phyloP scores from a whole-genome alignment of 30 jellyfish, hydroid and myxozoan species.

The Chrysaora quinquecirrha region DNA sequence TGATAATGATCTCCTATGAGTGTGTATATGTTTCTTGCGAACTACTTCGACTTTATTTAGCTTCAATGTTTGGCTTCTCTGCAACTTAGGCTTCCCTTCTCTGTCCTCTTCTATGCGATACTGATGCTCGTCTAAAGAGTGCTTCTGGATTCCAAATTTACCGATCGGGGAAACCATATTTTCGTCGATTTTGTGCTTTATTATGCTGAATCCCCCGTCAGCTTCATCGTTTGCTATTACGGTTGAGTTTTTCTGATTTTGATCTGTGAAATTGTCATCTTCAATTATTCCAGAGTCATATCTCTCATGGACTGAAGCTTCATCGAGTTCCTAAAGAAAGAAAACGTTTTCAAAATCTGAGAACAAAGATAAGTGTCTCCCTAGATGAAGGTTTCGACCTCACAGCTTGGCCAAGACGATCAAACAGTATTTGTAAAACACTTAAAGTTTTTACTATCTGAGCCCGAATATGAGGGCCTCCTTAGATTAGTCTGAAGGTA shows the following conservation, averaged over 20 bases:
- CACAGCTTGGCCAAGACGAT: no score
- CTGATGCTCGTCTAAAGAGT: neutral
- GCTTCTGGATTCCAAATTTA: neutral
- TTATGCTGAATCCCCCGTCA: neutral
- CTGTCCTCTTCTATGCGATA: neutral
- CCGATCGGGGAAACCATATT: neutral
- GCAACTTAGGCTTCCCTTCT: neutral
- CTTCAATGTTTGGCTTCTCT: constrained; percentile 38
- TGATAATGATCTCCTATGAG: constrained; percentile 42
- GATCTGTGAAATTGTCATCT: constrained; percentile 11
- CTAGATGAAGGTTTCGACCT: no score
- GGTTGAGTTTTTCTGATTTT: neutral
- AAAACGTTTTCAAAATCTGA: neutral
- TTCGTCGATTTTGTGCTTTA: neutral
- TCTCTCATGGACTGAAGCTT: constrained; percentile 58
- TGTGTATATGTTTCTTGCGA: neutral
- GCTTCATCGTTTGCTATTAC: neutral
- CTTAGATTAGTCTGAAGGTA: no score
- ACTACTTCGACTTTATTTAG: constrained; percentile 1
- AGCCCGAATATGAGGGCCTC: no score
- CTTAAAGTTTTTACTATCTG: no score
- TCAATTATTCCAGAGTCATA: constrained; percentile 62
- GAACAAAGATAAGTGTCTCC: no score
- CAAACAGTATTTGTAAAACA: no score
- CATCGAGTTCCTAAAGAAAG: constrained; percentile 38